Base-by-base conservation (phyloP, 2,888 invertebrate species). In the Erpobdella octoculata region DNA sequence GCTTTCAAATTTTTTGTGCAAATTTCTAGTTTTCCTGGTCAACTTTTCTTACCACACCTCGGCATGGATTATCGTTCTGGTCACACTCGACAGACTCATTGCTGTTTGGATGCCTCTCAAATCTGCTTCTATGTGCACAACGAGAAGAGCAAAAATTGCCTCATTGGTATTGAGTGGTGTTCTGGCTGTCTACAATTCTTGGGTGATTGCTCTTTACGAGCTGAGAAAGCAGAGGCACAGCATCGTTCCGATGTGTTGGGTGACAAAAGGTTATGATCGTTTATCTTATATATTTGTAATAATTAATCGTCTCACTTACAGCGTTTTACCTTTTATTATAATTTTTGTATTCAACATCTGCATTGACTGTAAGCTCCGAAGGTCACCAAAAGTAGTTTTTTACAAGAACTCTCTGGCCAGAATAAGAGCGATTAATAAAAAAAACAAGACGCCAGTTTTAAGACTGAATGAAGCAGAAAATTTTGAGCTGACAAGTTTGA, bases 11-110 rank as follows among this genome's bases (percentile, higher is more conserved):
- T 77, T 76, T 12, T 75, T 77, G 25, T 81, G 81, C 73, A 80
- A 81, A 72, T 62, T 77, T 6, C 73, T 79, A 36, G 78, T 77
- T 72, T 81, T 81, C 72, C 71, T 80, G 3, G 76, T 77, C 28
- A 78, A 80, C 53, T 78, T 79, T 53, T 77, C 78, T 36, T 65
- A 72, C 33, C 73, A 75, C 48, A 31, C 72, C 59, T 67, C 74
- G 2, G 73, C 74, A 25, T 75, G 74, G 74, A 21, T 75, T 21
- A 59, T 75, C 15, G 74, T 75, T 12, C 70, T 72, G 38, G 62
- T 75, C 31, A 75, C 75, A 0, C 62, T 69, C 15, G 75, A 75
- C 67, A 62, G 75, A 1, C 74, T 75, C 64, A 37, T 74, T 8
- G 74, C 73, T 12, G 74, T 75, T 18, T 74, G 74, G 73, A 72